Base-by-base conservation (phyloP, 92 coral and sea anemone genomes). In the Pocillopora grandis region DNA sequence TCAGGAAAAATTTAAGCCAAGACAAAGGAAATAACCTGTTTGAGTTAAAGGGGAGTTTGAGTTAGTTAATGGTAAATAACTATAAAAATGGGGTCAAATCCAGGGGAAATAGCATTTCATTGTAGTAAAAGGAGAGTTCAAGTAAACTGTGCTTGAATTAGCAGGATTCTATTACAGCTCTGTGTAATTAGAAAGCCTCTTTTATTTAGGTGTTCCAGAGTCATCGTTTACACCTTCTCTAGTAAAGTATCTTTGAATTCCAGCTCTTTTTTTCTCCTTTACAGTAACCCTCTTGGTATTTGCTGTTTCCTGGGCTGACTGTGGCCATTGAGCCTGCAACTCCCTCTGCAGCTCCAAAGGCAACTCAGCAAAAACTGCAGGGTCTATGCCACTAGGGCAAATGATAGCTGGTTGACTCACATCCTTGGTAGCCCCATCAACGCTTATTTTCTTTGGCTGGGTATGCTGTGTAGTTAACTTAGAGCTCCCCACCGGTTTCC, bases 321-420 rank as follows among this genome's bases (percentile, higher is more conserved):
- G 35, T 27, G 56, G 76, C 95, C 95, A 92, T 2, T 90, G 88
- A 36, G 14, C 63, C 9, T 85, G 67, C 36, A 94, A 74, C 79
- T 94, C 98, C 56, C 71, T 82, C 86, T 94, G 93, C n/a, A 94
- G 74, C 10, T 94, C 98, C n/a, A 15, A 31, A 16, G 98, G 98
- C 13, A 94, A 89, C 72, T 89, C 88, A 10, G 60, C 82, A 79
- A 94, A 94, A 35, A 94, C 93, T 16, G 71, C 68, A 14, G 70
- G 81, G 86, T 94, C 98, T 19, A 94, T 49, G 19, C 85, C 91
- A n/a, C 86, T 80, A 8, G 98, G 98, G 12, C 88, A 85, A 1
- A 48, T 74, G 19, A 33, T 23, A 66, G 36, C 61, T 33, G 66
- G 33, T 3, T 61, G 36, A 58, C 8, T 19, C 19, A 12, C 10